A percentile compares a stretch with the other conserved stretches of the same genome.
These are phyloP conservation scores for Troides oblongomaculatus DNA, from an alignment of 2,888 invertebrate species.

Conservation along the genomic window DNA sequence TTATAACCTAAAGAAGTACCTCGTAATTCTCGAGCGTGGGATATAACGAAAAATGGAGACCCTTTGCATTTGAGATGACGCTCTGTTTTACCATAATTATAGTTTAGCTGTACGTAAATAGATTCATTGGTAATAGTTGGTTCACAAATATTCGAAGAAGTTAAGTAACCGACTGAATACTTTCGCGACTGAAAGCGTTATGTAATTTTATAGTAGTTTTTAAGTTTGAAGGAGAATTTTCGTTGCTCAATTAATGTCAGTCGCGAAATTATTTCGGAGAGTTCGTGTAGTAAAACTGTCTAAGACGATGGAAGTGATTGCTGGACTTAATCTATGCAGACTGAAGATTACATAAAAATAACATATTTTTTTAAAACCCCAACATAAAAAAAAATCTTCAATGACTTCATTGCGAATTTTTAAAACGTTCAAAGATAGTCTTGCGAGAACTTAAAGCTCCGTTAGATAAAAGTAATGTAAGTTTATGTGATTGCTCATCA, in stretches of 20 bases:
- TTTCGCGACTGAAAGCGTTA: slow-evolving; percentile 18
- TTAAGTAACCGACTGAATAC: slow-evolving; percentile 4
- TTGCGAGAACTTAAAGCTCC: neutral
- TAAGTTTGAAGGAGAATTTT: slow-evolving; percentile 6
- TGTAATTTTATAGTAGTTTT: slow-evolving; percentile 6
- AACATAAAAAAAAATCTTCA: neutral
- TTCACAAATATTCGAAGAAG: neutral
- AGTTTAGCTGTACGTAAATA: slow-evolving; percentile 6
- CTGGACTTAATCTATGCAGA: slow-evolving; percentile 4
- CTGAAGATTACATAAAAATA: slow-evolving; percentile 1
- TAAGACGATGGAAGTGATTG: slow-evolving; percentile 3
- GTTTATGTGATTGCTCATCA: slow-evolving; percentile 14
- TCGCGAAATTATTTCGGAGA: slow-evolving; percentile 1
- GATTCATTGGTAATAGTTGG: slow-evolving; percentile 10
- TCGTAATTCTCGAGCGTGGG: slow-evolving; percentile 27
- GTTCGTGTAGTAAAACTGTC: slow-evolving; percentile 8
- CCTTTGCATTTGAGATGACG: slow-evolving; percentile 11
- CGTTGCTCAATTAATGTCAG: slow-evolving; percentile 10
- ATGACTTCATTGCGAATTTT: neutral
- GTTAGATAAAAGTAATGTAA: neutral
- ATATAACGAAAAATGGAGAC: slow-evolving; percentile 9
- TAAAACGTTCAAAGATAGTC: neutral
- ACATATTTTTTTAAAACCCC: neutral
- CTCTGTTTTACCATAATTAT: slow-evolving; percentile 1
- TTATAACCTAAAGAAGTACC: slow-evolving; percentile 8